Conservation (phyloP, 2,888 invertebrate genomes). For the Drosophila birchii region DNA sequence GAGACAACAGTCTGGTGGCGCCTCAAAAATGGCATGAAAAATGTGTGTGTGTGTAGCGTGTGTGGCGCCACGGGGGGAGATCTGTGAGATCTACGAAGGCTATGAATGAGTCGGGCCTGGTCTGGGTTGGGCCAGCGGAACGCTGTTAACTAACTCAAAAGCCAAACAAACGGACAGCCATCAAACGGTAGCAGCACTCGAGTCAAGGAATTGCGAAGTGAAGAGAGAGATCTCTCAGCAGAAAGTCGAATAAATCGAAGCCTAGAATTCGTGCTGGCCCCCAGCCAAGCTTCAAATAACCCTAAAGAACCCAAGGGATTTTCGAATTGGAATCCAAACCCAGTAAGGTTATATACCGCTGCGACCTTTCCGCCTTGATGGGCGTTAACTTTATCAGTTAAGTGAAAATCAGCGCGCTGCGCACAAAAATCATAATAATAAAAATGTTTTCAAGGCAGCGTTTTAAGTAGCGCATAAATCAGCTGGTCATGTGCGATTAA, state of each 20-base stretch:
- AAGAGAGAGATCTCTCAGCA: constrained; percentile 46
- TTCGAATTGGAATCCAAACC: neutral
- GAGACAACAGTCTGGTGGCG: constrained; percentile 70
- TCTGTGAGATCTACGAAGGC: constrained; percentile 22
- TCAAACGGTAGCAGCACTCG: constrained; percentile 77
- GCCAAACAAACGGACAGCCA: constrained; percentile 79
- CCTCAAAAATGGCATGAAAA: constrained; percentile 73
- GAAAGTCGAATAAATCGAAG: constrained; percentile 2
- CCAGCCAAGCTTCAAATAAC: constrained; percentile 39
- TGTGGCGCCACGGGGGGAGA: constrained; percentile 31
- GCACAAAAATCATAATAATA: constrained; percentile 70
- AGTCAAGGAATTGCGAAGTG: constrained; percentile 58
- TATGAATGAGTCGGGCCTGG: constrained; percentile 24
- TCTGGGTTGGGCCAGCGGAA: constrained; percentile 31
- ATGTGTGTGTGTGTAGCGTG: constrained; percentile 18
- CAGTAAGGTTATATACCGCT: neutral
- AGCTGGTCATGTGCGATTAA: constrained; percentile 79
- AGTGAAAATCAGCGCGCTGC: constrained; percentile 70
- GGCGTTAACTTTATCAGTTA: constrained; percentile 75
- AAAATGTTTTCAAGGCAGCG: constrained; percentile 74
- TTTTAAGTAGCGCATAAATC: constrained; percentile 76
- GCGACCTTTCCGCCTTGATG: constrained; percentile 29
- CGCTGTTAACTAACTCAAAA: constrained; percentile 73
- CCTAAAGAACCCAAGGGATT: constrained; percentile 7
- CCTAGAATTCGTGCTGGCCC: neutral